Evolutionary conservation across 2,888 invertebrate genomes (phyloP).

Genomic region (Erpobdella octoculata): DNA sequence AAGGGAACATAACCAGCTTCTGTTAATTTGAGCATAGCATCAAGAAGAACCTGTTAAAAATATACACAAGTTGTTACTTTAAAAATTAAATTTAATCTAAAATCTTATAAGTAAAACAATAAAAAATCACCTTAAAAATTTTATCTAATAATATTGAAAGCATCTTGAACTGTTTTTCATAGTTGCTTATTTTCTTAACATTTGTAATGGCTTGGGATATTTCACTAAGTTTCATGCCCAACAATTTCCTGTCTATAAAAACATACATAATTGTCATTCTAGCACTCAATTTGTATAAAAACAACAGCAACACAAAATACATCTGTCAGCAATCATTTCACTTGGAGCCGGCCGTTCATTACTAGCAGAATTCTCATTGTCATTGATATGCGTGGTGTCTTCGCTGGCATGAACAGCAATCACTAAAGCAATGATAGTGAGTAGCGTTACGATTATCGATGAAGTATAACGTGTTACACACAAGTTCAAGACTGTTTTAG

Average conservation of each 20-base stretch:
- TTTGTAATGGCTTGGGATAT: conserved; percentile 4
- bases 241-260: conserved; percentile 9
- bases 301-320: too few relatives aligned
- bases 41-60: not conserved
- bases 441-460: too few relatives aligned
- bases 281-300: too few relatives aligned
- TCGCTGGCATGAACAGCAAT: too few relatives aligned
- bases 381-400: not conserved
- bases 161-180: conserved; percentile 6
- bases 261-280: too few relatives aligned
- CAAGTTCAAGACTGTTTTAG: too few relatives aligned
- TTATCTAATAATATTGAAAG: conserved; percentile 3
- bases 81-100: too few relatives aligned
- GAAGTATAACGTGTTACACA: too few relatives aligned
- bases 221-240: not conserved
- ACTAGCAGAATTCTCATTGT: not conserved
- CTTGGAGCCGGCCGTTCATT: too few relatives aligned
- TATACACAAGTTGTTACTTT: not conserved
- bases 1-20: conserved; percentile 5
- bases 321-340: too few relatives aligned
- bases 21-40: not conserved
- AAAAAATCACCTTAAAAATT: conserved; percentile 7
- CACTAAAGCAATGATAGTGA: too few relatives aligned
- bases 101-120: too few relatives aligned
- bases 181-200: not conserved